phyloP scores from a whole-genome alignment of 2,888 invertebrate species.

The Cantharis rufa region DNA sequence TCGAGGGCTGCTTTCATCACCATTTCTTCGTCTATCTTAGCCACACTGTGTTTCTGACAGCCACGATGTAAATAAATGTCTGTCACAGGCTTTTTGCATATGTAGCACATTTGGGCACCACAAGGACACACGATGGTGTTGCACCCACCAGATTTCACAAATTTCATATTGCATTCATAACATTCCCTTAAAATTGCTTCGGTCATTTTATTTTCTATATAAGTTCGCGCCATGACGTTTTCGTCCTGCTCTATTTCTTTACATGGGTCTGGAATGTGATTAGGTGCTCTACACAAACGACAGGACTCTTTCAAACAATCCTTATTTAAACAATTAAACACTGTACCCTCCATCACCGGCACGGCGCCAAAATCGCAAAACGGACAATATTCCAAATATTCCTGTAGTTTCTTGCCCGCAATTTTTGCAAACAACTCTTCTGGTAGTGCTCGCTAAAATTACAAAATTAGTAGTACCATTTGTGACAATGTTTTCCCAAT shows the following conservation, averaged over 20 bases:
- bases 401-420: slow-evolving; percentile 57
- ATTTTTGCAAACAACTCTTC: slow-evolving; percentile 57
- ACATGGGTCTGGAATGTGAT: slow-evolving; percentile 60
- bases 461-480: not conserved
- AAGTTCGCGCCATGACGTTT: slow-evolving; percentile 53
- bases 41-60: not conserved
- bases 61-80: slow-evolving; percentile 32
- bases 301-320: slow-evolving; percentile 63
- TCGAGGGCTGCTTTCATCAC: not conserved
- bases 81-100: slow-evolving; percentile 53
- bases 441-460: slow-evolving; percentile 47
- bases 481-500: not conserved
- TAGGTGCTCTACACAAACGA: slow-evolving; percentile 58
- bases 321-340: slow-evolving; percentile 61
- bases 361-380: slow-evolving; percentile 63
- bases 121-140: slow-evolving; percentile 58
- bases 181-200: slow-evolving; percentile 53
- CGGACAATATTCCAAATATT: not conserved
- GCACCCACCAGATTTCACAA: slow-evolving; percentile 56
- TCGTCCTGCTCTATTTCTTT: slow-evolving; percentile 56
- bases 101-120: slow-evolving; percentile 57
- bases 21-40: not conserved
- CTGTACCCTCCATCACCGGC: slow-evolving; percentile 52
- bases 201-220: slow-evolving; percentile 62
- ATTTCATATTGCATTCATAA: slow-evolving; percentile 50